Percentiles rank a stretch among this genome's conserved stretches.
Conservation (phyloP, 2,113 vertebrate species). For the Mixornis gularis region DNA sequence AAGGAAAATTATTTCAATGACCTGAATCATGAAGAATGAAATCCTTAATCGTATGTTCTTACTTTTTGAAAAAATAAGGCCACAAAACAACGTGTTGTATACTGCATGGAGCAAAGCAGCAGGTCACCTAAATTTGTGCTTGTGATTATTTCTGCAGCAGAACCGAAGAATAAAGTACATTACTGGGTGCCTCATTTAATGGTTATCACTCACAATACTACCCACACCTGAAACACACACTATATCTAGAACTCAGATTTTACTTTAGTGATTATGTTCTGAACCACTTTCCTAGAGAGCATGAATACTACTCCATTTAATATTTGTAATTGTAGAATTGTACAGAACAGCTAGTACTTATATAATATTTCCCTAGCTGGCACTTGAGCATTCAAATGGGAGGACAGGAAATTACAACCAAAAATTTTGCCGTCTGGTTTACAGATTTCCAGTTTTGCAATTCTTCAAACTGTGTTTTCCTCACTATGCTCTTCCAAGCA, state of each 20-base stretch:
- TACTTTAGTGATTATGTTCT: not conserved
- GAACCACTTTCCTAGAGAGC: not conserved
- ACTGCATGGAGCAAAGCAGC: not conserved
- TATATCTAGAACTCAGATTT: not conserved
- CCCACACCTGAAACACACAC: not conserved
- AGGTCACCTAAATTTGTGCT: not conserved
- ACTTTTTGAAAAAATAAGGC: not conserved
- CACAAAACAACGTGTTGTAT: not conserved
- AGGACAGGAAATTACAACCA: not conserved
- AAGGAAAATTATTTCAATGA: not conserved
- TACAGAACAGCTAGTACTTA: not conserved
- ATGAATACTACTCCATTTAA: not conserved
- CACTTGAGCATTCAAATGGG: not conserved
- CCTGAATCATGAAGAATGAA: not conserved
- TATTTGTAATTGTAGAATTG: not conserved
- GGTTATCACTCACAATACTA: not conserved
- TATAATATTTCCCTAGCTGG: not conserved
- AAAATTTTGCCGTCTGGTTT: not conserved
- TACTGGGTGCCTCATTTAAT: not conserved
- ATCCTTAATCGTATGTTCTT: not conserved
- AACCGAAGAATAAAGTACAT: not conserved
- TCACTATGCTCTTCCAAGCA: not conserved
- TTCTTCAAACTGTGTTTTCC: not conserved
- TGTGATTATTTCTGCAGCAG: not conserved
- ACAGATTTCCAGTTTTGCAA: slow-evolving; percentile 10